phyloP scores from a whole-genome alignment of 2,888 invertebrate genomes.

The Eledone cirrhosa region DNA sequence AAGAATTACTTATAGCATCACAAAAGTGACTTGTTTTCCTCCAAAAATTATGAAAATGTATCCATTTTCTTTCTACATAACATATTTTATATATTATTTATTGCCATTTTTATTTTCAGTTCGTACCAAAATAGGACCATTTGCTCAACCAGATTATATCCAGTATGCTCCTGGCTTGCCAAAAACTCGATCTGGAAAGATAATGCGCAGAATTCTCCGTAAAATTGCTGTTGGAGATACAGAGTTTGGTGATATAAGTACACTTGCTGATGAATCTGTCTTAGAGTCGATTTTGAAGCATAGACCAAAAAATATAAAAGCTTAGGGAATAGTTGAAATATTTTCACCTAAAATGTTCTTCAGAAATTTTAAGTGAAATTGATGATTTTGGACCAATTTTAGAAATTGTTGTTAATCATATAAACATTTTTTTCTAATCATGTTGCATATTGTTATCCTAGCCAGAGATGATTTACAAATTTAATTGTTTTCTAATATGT shows the following conservation, averaged over 20 bases:
- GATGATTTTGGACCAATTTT: too few species aligned
- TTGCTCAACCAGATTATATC: conserved; percentile 93
- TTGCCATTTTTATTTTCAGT: conserved; percentile 71
- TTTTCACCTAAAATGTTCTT: not conserved
- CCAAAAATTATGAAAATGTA: not conserved
- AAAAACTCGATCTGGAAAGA: conserved; percentile 97
- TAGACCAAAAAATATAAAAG: conserved; percentile 42
- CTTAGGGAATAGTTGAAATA: not conserved
- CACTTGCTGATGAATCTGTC: conserved; percentile 90
- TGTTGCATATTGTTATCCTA: too few species aligned
- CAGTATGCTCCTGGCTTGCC: conserved; percentile 94
- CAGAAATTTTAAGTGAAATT: too few species aligned
- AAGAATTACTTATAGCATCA: too few species aligned
- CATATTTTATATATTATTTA: conserved; percentile 5
- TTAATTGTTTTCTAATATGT: too few species aligned
- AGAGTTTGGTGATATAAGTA: conserved; percentile 92
- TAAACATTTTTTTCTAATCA: too few species aligned
- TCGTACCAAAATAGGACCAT: conserved; percentile 89
- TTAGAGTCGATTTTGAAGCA: conserved; percentile 71
- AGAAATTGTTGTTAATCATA: too few species aligned
- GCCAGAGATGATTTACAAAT: too few species aligned
- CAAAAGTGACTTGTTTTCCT: not conserved
- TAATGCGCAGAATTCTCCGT: conserved; percentile 93
- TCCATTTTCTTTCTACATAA: not conserved
- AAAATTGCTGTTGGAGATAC: conserved; percentile 90